phyloP scores from a whole-genome alignment of 2,888 invertebrate genomes.

The Hirtodrosophila confusa region DNA sequence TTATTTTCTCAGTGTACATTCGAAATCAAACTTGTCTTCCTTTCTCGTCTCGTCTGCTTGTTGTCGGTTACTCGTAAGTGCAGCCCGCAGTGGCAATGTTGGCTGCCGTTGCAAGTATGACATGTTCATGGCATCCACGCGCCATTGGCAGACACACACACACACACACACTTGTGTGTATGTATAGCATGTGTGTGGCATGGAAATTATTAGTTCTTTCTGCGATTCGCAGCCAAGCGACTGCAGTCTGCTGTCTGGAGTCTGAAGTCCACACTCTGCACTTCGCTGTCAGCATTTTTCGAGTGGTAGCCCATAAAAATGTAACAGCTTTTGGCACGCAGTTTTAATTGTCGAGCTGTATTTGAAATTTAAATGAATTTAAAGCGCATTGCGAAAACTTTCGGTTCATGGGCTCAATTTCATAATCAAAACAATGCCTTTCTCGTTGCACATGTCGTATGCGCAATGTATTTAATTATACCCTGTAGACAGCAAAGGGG shows the following conservation, averaged over 20 bases:
- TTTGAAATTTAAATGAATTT: constrained; percentile 66
- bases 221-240: constrained; percentile 53
- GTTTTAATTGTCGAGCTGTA: constrained; percentile 61
- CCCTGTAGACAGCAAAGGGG: too few relatives aligned
- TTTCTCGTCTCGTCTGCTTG: constrained; percentile 22
- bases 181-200: constrained; percentile 16
- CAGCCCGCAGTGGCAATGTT: constrained; percentile 36
- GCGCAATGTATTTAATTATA: constrained; percentile 28
- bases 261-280: constrained; percentile 3
- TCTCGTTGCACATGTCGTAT: constrained; percentile 37
- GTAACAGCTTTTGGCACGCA: constrained; percentile 64
- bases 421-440: constrained; percentile 47
- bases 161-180: constrained; percentile 2
- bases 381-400: constrained; percentile 28
- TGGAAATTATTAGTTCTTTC: constrained; percentile 57
- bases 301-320: constrained; percentile 56
- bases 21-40: constrained; percentile 16
- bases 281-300: constrained; percentile 55
- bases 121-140: constrained; percentile 65
- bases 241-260: constrained; percentile 29
- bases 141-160: constrained; percentile 48
- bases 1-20: constrained; percentile 25
- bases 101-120: constrained; percentile 53
- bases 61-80: constrained; percentile 48
- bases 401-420: constrained; percentile 24